A percentile compares a stretch with the other conserved stretches of the same genome.
These are phyloP conservation scores for Drosophila kurseongensis DNA, from an alignment of 1,140 invertebrate genomes.

Conservation along the genomic window DNA sequence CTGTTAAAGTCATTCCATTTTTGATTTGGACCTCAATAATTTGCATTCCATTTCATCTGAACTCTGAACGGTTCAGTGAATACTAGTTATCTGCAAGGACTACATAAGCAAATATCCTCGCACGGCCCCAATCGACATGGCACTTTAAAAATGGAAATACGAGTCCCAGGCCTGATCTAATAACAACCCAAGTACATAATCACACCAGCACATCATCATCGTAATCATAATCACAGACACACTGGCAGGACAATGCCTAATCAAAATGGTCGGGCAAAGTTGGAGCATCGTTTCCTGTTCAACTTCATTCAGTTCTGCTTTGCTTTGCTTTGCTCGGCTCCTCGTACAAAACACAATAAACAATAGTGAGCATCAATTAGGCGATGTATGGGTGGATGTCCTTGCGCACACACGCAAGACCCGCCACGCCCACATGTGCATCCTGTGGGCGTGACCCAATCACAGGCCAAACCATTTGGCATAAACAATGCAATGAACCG, in stretches of 20 bases:
- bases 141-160: constrained; percentile 22
- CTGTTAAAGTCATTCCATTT: neutral
- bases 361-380: constrained; percentile 66
- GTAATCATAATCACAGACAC: constrained; percentile 25
- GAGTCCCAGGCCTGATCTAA: constrained; percentile 1
- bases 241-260: constrained; percentile 40
- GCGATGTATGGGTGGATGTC: constrained; percentile 40
- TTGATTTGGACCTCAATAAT: neutral
- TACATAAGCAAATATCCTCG: constrained; percentile 6
- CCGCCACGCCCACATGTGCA: constrained; percentile 17
- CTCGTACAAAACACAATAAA: constrained; percentile 32
- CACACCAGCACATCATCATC: constrained; percentile 30
- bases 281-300: constrained; percentile 41
- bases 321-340: constrained; percentile 17
- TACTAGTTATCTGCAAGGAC: neutral
- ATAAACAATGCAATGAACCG: constrained; percentile 74
- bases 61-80: constrained; percentile 11
- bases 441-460: constrained; percentile 44
- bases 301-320: constrained; percentile 30
- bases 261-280: constrained; percentile 33
- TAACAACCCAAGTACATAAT: constrained; percentile 25
- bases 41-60: neutral
- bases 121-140: neutral
- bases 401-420: constrained; percentile 13
- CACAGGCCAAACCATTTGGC: constrained; percentile 59